These are phyloP conservation scores for Hydrolagus affinis DNA, from an alignment of 2,113 vertebrate genomes.

Conservation along the genomic window DNA sequence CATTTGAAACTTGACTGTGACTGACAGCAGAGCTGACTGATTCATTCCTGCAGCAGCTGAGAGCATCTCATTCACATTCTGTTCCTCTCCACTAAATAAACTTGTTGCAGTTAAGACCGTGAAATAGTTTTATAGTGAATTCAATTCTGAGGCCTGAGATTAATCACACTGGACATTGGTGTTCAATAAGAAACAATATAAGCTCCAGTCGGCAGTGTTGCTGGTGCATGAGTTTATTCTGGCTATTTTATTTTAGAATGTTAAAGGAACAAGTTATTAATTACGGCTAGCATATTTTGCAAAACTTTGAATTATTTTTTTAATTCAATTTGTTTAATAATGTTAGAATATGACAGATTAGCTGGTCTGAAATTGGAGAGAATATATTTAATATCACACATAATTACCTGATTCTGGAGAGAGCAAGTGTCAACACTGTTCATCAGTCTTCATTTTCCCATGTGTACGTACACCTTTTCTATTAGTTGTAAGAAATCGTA, in stretches of 20 bases:
- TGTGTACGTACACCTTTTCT: too few species aligned
- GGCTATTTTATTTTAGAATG: too few species aligned
- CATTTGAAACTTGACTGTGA: neutral
- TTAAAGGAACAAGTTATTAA: neutral
- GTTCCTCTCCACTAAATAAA: too few species aligned
- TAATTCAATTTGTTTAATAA: too few species aligned
- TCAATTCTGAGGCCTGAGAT: neutral
- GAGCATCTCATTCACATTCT: neutral
- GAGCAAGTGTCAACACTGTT: too few species aligned
- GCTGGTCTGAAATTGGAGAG: too few species aligned
- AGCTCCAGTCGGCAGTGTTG: neutral
- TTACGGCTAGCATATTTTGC: neutral
- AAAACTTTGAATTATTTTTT: neutral
- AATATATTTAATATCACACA: too few species aligned
- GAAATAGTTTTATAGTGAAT: neutral
- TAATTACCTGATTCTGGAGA: too few species aligned
- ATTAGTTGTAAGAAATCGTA: neutral
- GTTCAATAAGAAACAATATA: neutral
- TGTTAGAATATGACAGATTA: too few species aligned
- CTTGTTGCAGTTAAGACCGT: neutral
- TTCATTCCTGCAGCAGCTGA: too few species aligned
- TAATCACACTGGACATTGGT: too few species aligned
- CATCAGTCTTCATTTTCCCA: neutral
- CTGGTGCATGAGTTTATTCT: neutral
- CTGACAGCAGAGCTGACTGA: neutral